phyloP scores from a whole-genome alignment of 2,797 vertebrate genomes.

The Sebastes umbrosus region DNA sequence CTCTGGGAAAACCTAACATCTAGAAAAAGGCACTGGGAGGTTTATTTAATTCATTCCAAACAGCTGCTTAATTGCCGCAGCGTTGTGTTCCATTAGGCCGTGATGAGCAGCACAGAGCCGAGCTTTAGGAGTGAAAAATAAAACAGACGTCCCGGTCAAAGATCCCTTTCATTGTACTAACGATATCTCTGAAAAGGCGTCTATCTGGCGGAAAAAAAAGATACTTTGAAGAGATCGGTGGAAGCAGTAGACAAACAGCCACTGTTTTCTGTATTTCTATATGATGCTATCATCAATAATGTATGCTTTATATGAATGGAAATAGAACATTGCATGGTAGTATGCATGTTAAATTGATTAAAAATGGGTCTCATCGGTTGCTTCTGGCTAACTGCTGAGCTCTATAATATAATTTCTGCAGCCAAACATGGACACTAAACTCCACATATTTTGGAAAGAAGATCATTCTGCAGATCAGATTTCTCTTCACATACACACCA shows the following conservation, averaged over 20 bases:
- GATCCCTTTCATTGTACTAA: slow-evolving; percentile 50
- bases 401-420: neutral
- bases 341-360: neutral
- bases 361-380: neutral
- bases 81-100: slow-evolving; percentile 64
- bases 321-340: neutral
- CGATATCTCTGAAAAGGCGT: slow-evolving; percentile 21
- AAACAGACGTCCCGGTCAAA: slow-evolving; percentile 52
- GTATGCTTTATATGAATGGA: neutral
- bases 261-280: neutral
- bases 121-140: slow-evolving; percentile 48
- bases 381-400: neutral
- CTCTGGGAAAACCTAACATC: slow-evolving; percentile 26
- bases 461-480: slow-evolving; percentile 18
- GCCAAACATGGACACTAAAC: neutral
- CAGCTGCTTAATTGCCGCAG: slow-evolving; percentile 67
- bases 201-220: neutral
- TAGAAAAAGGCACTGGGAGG: slow-evolving; percentile 27
- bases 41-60: slow-evolving; percentile 74
- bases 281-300: neutral
- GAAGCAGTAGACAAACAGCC: neutral
- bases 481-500: slow-evolving; percentile 3
- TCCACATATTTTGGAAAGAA: slow-evolving; percentile 15
- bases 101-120: slow-evolving; percentile 45
- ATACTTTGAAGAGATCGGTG: neutral